Evolutionary conservation across 2,113 vertebrate species (phyloP).

Genomic region (Mastomys natalensis): DNA sequence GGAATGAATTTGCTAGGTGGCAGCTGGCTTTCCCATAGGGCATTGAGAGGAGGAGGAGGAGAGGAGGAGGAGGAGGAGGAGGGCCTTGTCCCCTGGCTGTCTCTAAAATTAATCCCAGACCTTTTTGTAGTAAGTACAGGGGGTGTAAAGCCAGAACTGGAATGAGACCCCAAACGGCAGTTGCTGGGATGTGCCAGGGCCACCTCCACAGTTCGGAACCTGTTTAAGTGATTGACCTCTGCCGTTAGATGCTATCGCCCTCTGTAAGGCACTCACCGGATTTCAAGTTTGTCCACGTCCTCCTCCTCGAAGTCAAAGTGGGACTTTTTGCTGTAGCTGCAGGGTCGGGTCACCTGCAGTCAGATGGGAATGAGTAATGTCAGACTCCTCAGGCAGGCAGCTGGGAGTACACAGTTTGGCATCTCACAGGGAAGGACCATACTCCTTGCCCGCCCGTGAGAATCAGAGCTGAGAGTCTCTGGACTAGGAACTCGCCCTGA

Average conservation of each 20-base stretch:
- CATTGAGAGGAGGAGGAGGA: background rate
- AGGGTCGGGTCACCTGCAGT: conserved; percentile 94
- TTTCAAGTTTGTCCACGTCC: conserved; percentile 97
- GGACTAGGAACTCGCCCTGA: background rate
- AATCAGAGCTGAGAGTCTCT: too few relatives aligned
- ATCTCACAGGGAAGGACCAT: too few relatives aligned
- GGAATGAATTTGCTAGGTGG: background rate
- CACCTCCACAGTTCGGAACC: background rate
- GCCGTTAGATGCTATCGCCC: background rate
- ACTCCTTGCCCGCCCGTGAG: fast-evolving
- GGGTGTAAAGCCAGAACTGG: too few relatives aligned
- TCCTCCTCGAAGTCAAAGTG: conserved; percentile 99
- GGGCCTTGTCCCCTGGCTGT: background rate
- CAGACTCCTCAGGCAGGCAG: background rate
- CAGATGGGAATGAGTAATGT: background rate
- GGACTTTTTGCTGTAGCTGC: conserved; percentile 95
- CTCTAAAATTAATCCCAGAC: background rate
- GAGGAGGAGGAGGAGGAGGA: background rate
- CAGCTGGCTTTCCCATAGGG: too few relatives aligned
- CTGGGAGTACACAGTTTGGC: background rate
- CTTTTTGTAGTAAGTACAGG: background rate
- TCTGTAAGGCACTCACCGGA: conserved; percentile 88
- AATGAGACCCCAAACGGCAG: background rate
- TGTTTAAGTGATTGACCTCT: background rate
- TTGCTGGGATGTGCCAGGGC: too few relatives aligned